Conservation (phyloP, 2,888 invertebrate species). For the Thymelicus lineola region DNA sequence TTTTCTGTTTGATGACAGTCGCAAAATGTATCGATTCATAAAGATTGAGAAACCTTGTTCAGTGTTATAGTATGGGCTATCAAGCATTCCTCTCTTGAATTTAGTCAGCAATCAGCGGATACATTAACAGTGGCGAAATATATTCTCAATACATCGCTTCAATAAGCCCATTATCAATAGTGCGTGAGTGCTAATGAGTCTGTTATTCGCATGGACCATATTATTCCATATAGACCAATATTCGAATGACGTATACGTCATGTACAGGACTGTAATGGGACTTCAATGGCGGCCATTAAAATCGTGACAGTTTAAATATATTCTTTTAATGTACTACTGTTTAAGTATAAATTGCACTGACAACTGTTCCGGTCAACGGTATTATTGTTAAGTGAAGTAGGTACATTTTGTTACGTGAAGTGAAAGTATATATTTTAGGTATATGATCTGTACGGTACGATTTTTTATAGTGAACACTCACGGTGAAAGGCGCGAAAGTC, state of each 20-base stretch:
- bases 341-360: slow-evolving; percentile 10
- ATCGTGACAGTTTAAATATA: slow-evolving; percentile 6
- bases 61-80: too few species aligned
- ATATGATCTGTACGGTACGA: slow-evolving; percentile 28
- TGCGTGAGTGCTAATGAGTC: slow-evolving; percentile 31
- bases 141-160: slow-evolving; percentile 20
- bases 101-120: background rate
- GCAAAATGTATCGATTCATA: too few species aligned
- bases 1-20: too few species aligned
- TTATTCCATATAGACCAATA: too few species aligned
- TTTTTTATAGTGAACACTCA: slow-evolving; percentile 40
- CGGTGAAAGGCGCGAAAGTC: slow-evolving; percentile 68
- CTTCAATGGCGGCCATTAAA: slow-evolving; percentile 16
- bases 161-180: slow-evolving; percentile 32
- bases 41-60: too few species aligned
- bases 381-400: slow-evolving; percentile 28
- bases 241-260: slow-evolving; percentile 31
- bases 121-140: slow-evolving; percentile 20
- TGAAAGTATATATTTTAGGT: slow-evolving; percentile 38
- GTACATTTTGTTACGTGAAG: slow-evolving; percentile 37
- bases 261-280: slow-evolving; percentile 16
- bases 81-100: background rate
- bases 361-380: background rate
- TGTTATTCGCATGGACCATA: slow-evolving; percentile 25
- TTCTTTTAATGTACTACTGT: background rate